Evolutionary conservation across 2,888 invertebrate species (phyloP).

Genomic region (Plemyria rubiginata): DNA sequence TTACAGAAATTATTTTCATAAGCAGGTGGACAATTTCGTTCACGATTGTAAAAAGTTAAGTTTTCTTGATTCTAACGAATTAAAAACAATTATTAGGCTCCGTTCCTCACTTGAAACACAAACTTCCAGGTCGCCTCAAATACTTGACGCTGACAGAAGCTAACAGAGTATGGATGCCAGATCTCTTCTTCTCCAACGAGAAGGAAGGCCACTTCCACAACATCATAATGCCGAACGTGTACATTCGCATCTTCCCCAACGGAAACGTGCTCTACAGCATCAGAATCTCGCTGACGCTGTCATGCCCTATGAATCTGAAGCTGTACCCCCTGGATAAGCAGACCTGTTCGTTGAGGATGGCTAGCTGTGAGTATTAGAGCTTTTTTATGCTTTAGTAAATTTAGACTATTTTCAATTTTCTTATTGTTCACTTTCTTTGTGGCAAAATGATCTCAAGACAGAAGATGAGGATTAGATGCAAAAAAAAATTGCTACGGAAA

Average conservation of each 20-base stretch:
- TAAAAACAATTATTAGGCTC: background rate
- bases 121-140: constrained; percentile 90
- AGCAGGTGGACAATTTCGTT: too few relatives aligned
- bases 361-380: constrained; percentile 93
- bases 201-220: constrained; percentile 99
- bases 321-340: constrained; percentile 98
- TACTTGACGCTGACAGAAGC: constrained; percentile 97
- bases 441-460: background rate
- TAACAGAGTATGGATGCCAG: constrained; percentile 99
- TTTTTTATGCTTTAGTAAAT: background rate
- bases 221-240: constrained; percentile 98
- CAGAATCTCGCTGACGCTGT: constrained; percentile 97
- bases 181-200: constrained; percentile 98
- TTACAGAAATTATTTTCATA: too few relatives aligned
- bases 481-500: background rate
- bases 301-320: constrained; percentile 99
- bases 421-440: background rate
- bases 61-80: constrained; percentile 23
- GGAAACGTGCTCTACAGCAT: constrained; percentile 98
- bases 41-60: too few relatives aligned
- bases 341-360: constrained; percentile 97
- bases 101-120: background rate
- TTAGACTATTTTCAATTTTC: background rate
- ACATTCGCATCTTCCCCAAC: constrained; percentile 97
- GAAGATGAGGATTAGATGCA: background rate